Percentiles rank a stretch among this genome's conserved stretches.
Conservation (phyloP, 2,113 vertebrate species). For the Varanus salvator region DNA sequence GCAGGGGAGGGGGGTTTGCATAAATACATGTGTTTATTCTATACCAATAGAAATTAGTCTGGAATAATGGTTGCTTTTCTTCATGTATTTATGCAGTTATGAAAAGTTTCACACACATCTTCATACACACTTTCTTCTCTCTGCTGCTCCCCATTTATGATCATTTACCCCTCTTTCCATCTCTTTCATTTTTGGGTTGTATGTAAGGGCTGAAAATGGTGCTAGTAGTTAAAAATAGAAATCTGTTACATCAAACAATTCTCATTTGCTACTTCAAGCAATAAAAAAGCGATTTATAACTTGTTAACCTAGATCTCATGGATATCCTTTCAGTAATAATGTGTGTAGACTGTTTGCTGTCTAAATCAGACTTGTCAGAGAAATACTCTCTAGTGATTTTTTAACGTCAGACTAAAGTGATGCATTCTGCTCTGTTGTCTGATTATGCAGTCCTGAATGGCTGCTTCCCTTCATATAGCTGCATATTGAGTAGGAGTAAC, state of each 20-base stretch:
- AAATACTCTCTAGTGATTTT: slow-evolving; percentile 46
- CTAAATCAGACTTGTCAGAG: slow-evolving; percentile 48
- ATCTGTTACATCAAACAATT: slow-evolving; percentile 51
- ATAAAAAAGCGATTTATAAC: slow-evolving; percentile 64
- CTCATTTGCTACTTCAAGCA: slow-evolving; percentile 59
- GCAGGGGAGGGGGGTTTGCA: no score
- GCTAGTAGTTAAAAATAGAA: slow-evolving; percentile 58
- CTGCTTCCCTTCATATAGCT: slow-evolving; percentile 31
- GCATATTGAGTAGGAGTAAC: slow-evolving; percentile 53
- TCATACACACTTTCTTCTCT: background rate
- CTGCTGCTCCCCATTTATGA: background rate
- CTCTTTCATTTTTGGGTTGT: background rate
- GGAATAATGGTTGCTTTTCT: background rate
- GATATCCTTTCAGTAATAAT: slow-evolving; percentile 47
- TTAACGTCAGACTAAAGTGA: slow-evolving; percentile 53
- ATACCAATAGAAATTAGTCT: background rate
- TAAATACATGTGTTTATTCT: background rate
- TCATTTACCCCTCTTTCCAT: background rate
- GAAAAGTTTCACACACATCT: background rate
- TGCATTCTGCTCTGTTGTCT: slow-evolving; percentile 45
- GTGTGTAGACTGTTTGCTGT: slow-evolving; percentile 57
- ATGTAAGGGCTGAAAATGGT: slow-evolving; percentile 43
- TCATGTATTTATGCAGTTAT: background rate
- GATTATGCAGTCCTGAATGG: slow-evolving; percentile 11
- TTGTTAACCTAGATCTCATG: slow-evolving; percentile 64